phyloP scores from a whole-genome alignment of 2,888 invertebrate genomes.

The Aphodius granarius region DNA sequence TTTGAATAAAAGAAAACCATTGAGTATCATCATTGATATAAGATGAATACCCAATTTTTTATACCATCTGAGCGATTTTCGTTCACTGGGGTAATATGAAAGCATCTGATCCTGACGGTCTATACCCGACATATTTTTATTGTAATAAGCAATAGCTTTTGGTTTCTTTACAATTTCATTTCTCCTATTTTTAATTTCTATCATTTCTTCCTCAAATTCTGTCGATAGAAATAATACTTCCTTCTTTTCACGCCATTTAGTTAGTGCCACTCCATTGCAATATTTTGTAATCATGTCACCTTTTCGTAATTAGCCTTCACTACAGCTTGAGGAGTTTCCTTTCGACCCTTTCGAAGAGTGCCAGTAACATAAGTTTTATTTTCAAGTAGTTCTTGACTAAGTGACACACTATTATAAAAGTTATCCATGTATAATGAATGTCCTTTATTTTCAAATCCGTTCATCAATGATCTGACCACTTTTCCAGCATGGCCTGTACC shows the following conservation, averaged over 20 bases:
- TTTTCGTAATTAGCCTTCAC: background rate
- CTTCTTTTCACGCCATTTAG: too few species aligned
- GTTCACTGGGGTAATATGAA: conserved; percentile 17
- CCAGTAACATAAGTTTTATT: conserved; percentile 15
- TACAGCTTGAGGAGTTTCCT: conserved; percentile 1
- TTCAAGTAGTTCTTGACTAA: conserved; percentile 7
- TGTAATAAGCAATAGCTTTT: conserved; percentile 78
- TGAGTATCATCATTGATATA: conserved; percentile 1
- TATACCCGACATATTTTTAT: conserved; percentile 65
- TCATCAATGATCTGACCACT: conserved; percentile 34
- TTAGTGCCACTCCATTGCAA: too few species aligned
- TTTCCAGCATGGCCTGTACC: conserved; percentile 32
- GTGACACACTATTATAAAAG: conserved; percentile 33
- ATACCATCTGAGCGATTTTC: conserved; percentile 21
- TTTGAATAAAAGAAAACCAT: too few species aligned
- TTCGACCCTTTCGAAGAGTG: conserved; percentile 2
- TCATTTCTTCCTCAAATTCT: conserved; percentile 4
- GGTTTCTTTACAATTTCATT: background rate
- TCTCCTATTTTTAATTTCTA: background rate
- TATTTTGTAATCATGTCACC: too few species aligned
- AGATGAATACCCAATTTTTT: conserved; percentile 20
- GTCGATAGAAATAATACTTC: background rate
- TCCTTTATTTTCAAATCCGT: conserved; percentile 36
- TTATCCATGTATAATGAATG: conserved; percentile 35
- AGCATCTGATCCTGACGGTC: conserved; percentile 21